A percentile compares a stretch with the other conserved stretches of the same genome.
Conservation (phyloP, 1,140 invertebrate genomes). For the Meteorus sp. region DNA sequence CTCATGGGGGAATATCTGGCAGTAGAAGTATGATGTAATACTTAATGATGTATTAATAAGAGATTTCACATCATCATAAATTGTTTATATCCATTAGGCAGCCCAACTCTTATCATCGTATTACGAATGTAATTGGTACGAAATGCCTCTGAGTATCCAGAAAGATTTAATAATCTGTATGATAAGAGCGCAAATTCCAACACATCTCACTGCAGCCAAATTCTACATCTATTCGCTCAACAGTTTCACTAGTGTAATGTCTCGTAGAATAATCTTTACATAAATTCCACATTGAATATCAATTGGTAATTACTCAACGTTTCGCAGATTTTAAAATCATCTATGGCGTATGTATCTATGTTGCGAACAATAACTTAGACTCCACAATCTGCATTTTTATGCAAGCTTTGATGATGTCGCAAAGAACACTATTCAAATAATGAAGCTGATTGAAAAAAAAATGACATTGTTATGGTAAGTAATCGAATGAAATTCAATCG, state of each 20-base stretch:
- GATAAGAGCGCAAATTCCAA: constrained; percentile 5
- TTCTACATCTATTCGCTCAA: constrained; percentile 9
- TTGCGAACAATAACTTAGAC: constrained; percentile 15
- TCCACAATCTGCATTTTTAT: not conserved
- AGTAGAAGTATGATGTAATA: not conserved
- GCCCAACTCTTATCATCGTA: constrained; percentile 6
- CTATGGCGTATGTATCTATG: constrained; percentile 32
- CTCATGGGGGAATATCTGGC: not conserved
- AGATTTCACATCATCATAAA: no score
- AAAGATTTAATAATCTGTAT: constrained; percentile 20
- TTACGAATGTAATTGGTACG: constrained; percentile 18
- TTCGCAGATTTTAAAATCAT: constrained; percentile 32
- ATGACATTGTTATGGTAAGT: no score
- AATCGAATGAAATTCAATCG: no score
- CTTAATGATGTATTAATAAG: not conserved
- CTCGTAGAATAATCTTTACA: not conserved
- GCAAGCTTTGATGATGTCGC: no score
- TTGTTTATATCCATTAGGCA: not conserved
- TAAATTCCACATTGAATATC: not conserved
- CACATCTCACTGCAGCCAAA: constrained; percentile 10
- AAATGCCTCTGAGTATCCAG: not conserved
- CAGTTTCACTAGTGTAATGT: constrained; percentile 15
- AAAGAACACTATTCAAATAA: no score
- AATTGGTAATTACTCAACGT: not conserved
- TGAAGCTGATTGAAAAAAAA: no score